Evolutionary conservation across 2,113 vertebrate genomes (phyloP).

Genomic region (Larimichthys polyactis): DNA sequence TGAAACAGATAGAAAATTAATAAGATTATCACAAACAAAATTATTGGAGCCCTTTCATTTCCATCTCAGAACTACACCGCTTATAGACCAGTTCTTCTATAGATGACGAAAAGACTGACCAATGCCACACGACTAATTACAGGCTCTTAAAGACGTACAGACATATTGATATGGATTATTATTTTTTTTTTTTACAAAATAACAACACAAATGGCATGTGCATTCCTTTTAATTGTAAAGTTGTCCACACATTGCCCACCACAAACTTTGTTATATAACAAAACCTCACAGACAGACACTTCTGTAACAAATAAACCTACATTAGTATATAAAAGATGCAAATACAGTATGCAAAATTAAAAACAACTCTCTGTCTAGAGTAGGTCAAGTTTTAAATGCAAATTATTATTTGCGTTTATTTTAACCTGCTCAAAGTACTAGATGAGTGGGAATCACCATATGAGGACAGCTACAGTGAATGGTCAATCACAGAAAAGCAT

Average conservation of each 20-base stretch:
- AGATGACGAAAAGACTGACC: constrained; percentile 31
- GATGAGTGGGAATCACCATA: constrained; percentile 23
- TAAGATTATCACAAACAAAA: constrained; percentile 40
- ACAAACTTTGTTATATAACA: constrained; percentile 42
- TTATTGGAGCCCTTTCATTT: constrained; percentile 66
- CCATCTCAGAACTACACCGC: constrained; percentile 49
- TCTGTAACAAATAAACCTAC: constrained; percentile 35
- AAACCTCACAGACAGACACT: constrained; percentile 39
- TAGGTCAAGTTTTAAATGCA: constrained; percentile 13
- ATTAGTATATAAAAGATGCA: constrained; percentile 9
- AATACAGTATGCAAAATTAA: constrained; percentile 28
- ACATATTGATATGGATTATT: constrained; percentile 7
- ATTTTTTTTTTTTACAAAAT: constrained; percentile 27
- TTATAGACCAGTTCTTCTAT: constrained; percentile 6
- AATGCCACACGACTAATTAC: neutral
- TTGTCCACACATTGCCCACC: constrained; percentile 23
- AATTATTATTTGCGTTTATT: constrained; percentile 16
- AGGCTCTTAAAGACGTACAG: constrained; percentile 32
- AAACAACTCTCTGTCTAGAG: constrained; percentile 13
- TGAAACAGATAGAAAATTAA: constrained; percentile 40
- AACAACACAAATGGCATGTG: constrained; percentile 37
- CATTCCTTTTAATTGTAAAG: constrained; percentile 16
- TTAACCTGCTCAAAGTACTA: constrained; percentile 15
- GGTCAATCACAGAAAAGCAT: constrained; percentile 30
- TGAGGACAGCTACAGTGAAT: constrained; percentile 6